phyloP scores from a whole-genome alignment of 2,113 vertebrate species.

The Sardina pilchardus region DNA sequence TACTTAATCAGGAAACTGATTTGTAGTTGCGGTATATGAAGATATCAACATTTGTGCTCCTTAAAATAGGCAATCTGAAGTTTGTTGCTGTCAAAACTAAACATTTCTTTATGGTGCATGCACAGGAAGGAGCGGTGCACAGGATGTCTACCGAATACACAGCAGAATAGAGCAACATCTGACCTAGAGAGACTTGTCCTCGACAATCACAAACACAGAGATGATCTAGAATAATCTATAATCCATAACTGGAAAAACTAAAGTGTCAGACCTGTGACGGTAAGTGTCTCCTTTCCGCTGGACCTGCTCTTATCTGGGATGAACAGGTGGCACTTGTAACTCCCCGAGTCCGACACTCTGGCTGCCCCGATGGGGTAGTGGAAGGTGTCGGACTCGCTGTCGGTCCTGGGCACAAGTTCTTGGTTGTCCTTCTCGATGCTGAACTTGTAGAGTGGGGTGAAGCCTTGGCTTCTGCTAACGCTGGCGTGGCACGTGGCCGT shows the following conservation, averaged over 20 bases:
- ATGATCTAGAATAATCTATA: no score
- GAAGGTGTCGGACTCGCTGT: constrained; percentile 16
- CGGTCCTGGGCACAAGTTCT: constrained; percentile 40
- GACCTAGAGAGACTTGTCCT: no score
- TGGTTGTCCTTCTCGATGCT: constrained; percentile 55
- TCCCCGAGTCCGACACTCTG: constrained; percentile 59
- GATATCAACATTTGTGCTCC: no score
- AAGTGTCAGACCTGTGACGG: constrained; percentile 59
- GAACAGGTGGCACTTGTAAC: constrained; percentile 60
- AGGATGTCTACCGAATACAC: no score
- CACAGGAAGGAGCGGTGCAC: no score
- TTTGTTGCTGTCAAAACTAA: no score
- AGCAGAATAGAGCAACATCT: no score
- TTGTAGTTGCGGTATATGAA: no score
- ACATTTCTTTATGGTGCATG: no score
- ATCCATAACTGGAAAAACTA: background rate
- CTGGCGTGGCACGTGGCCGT: constrained; percentile 54
- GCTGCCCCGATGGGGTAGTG: constrained; percentile 44
- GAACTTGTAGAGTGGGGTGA: constrained; percentile 47
- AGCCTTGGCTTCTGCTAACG: constrained; percentile 2
- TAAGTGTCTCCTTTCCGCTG: constrained; percentile 43
- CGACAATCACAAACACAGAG: background rate
- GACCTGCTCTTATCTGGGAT: fast-evolving
- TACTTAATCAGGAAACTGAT: no score
- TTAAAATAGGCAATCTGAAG: no score